These are phyloP conservation scores for Dasysyrphus tricinctus DNA, from an alignment of 2,888 invertebrate genomes.

Conservation along the genomic window DNA sequence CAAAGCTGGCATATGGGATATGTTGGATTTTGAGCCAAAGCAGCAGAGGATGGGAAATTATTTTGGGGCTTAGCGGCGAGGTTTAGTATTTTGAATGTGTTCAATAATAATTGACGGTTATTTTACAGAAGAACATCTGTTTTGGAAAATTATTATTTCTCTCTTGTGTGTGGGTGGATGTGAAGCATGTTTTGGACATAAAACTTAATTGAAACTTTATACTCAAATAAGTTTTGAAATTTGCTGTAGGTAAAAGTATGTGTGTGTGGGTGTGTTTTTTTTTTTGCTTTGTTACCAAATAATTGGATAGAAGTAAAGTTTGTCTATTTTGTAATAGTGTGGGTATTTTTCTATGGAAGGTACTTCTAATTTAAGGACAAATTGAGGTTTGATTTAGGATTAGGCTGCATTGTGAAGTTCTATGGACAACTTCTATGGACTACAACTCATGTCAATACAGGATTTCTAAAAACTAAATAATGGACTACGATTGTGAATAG, in stretches of 20 bases:
- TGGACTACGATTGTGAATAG: background rate
- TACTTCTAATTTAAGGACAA: background rate
- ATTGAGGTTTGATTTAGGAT: background rate
- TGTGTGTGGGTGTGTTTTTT: constrained; percentile 2
- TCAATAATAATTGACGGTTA: constrained; percentile 49
- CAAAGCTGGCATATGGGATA: constrained; percentile 31
- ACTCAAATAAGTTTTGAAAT: constrained; percentile 25
- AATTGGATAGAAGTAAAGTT: constrained; percentile 7
- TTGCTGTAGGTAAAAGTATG: background rate
- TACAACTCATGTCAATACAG: background rate
- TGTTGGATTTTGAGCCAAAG: background rate
- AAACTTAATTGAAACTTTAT: constrained; percentile 41
- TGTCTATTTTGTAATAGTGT: background rate
- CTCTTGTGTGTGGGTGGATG: background rate
- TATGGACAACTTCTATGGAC: background rate
- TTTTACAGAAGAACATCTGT: constrained; percentile 42
- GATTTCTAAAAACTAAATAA: background rate
- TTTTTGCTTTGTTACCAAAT: background rate
- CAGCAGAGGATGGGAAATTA: constrained; percentile 2
- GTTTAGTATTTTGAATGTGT: constrained; percentile 36
- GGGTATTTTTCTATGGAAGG: background rate
- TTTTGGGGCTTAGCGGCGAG: constrained; percentile 10
- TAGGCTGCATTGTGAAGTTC: background rate
- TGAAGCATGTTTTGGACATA: constrained; percentile 34
- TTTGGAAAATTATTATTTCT: constrained; percentile 23